Base-by-base conservation (phyloP, 2,797 vertebrate species). In the Artibeus lituratus region DNA sequence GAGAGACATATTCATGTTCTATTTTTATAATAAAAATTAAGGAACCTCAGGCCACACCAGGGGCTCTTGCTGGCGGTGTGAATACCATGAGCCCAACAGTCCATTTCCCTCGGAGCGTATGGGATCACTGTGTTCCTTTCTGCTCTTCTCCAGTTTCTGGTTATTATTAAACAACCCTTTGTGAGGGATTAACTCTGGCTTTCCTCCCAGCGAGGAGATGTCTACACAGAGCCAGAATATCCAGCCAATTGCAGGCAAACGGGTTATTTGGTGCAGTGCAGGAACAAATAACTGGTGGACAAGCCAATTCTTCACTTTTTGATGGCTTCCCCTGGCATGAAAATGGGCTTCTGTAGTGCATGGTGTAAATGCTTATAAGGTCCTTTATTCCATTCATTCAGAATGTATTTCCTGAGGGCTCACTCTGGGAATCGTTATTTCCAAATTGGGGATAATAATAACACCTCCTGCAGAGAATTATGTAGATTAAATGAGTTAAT, bases 121-220 rank as follows among this genome's bases (percentile, higher is more conserved):
- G 94, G 88, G 94, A 91, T 86, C 94, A 39, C 5, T 37, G 29
- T 91, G 92, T 95, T 95, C 94, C 94, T 91, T 91, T 90, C 82
- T 94, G 88, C 77, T 82, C 49, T 70, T 91, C 89, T 97, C 87
- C 83, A 62, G 94, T 94, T 95, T 94, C 96, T 96, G 94, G 95
- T 97, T 97, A 88, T 95, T 96, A 96, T 96, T 97, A 97, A 97
- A 91, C 78, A 95, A 95, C 47, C 18, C 83, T 95, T 95, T 91
- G 94, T 96, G 92, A 97, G 87, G 81, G 88, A 95, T 96, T 94
- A 92, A 94, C 92, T 95, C 92, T 96, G 91, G 95, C 92, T 96
- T 65, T 76, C 83, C 81, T 97, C 96, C 95, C 94, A 90, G 96
- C 0, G 16, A 87, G 74, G 92, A 86, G 83, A 92, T n/a, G 85